Evolutionary conservation across 2,113 vertebrate genomes (phyloP).

Genomic region (Coracopsis vasa): DNA sequence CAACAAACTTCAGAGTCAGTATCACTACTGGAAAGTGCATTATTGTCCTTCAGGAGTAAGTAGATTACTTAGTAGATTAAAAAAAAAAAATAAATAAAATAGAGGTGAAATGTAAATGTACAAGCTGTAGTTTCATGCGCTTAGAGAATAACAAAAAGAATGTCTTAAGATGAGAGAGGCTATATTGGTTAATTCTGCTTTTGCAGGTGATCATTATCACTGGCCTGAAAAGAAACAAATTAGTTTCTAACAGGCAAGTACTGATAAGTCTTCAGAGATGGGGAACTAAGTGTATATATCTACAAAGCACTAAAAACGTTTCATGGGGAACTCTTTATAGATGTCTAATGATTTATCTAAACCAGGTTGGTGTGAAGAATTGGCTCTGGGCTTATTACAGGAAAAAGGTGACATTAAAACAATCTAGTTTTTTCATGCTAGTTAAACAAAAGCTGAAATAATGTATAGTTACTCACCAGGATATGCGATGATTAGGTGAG

Average conservation of each 20-base stretch:
- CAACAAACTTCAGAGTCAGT: background rate
- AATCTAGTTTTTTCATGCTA: background rate
- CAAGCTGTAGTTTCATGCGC: background rate
- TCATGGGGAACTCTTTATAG: background rate
- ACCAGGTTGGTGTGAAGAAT: background rate
- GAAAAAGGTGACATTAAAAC: background rate
- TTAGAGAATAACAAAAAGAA: background rate
- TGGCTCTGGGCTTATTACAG: background rate
- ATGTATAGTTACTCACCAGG: background rate
- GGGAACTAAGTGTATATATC: background rate
- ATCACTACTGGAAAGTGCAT: background rate
- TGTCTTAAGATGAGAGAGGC: background rate
- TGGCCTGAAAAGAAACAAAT: background rate
- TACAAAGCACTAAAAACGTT: background rate
- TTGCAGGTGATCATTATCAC: background rate
- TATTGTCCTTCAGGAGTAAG: background rate
- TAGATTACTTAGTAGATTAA: background rate
- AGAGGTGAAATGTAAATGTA: background rate
- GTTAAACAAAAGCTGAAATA: background rate
- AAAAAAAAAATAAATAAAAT: background rate
- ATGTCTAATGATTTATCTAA: background rate
- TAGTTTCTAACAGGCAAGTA: background rate
- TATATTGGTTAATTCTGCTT: background rate
- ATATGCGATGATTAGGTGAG: background rate
- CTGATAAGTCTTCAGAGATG: background rate